Conservation (phyloP, 2,888 invertebrate genomes). For the Scaptomyza flava region DNA sequence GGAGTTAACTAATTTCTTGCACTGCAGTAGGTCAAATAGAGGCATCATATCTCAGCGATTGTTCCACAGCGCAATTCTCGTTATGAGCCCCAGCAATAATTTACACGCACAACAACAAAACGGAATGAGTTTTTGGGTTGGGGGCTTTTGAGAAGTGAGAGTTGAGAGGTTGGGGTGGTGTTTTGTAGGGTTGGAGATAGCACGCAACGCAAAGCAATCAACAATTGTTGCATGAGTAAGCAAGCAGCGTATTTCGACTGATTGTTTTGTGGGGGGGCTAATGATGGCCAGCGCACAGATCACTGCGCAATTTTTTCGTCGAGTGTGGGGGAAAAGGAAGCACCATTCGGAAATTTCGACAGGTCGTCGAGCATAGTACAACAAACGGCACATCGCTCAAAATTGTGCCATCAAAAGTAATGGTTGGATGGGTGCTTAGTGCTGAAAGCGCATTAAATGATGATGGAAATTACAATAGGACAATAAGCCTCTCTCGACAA, state of each 20-base stretch:
- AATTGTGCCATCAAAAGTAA: conserved; percentile 78
- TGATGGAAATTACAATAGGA: conserved; percentile 40
- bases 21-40: conserved; percentile 45
- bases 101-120: conserved; percentile 57
- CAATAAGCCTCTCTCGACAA: conserved; percentile 33
- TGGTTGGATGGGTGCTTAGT: conserved; percentile 28
- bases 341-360: neutral
- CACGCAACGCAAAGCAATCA: conserved; percentile 58
- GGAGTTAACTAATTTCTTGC: conserved; percentile 42
- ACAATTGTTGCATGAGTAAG: conserved; percentile 77
- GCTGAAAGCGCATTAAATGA: conserved; percentile 40
- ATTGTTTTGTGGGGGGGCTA: conserved; percentile 59
- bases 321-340: neutral
- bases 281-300: conserved; percentile 75
- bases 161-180: neutral
- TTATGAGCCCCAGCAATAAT: conserved; percentile 69
- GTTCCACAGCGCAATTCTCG: conserved; percentile 62
- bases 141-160: neutral
- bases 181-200: neutral
- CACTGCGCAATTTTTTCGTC: conserved; percentile 66
- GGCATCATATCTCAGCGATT: conserved; percentile 54
- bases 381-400: conserved; percentile 27
- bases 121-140: conserved; percentile 2
- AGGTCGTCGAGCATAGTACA: neutral
- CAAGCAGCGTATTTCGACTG: conserved; percentile 37